Evolutionary conservation across 2,113 vertebrate genomes (phyloP), one percentile per base, ranked within the genome.

Genomic region (Aspidoscelis tigris): DNA sequence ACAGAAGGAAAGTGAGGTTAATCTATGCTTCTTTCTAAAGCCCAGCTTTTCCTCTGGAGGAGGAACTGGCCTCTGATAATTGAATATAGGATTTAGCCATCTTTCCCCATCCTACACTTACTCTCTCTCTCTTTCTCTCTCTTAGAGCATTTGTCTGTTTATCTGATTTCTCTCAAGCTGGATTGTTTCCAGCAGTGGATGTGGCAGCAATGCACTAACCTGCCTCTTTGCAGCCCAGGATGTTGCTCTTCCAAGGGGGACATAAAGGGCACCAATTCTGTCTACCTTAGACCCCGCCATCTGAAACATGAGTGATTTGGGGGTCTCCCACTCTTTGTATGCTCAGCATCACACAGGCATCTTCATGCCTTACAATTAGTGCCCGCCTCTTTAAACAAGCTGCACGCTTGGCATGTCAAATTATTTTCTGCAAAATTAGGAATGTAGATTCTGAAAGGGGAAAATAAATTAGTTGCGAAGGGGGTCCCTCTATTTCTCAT

Each of bases 101-200:
- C 61, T 73, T 78, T 39, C 70, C 43, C 41, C 41, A 74, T 41
- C 50, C 10, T 20, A 58, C 58, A 74, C 43, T 33, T 33, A 1
- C 33, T 33, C 33, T 33, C 33, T 33, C 33, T 33, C 33, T 33
- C 33, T 33, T 33, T 33, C 33, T 33, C 33, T 33, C 33, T 33
- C 33, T 33, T 33, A 33, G 33, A 33, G 33, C 88, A 86, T 88
- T 88, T 72, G 18, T 4, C 26, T 71, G 41, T 84, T 80, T 84
- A 75, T 87, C 91, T 91, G 86, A 92, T 93, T 94, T 93, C 89
- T 87, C 71, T 93, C 94, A 92, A 90, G 93, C 90, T 3, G 90
- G 1, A 95, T 94, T 92, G 91, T 89, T 81, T 92, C 88, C 41
- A 89, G 91, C 88, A 86, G 88, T 82, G 86, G 78, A 85, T 43